These are phyloP conservation scores for Drosophila baimaii DNA, from an alignment of 1,140 invertebrate species.

Conservation along the genomic window DNA sequence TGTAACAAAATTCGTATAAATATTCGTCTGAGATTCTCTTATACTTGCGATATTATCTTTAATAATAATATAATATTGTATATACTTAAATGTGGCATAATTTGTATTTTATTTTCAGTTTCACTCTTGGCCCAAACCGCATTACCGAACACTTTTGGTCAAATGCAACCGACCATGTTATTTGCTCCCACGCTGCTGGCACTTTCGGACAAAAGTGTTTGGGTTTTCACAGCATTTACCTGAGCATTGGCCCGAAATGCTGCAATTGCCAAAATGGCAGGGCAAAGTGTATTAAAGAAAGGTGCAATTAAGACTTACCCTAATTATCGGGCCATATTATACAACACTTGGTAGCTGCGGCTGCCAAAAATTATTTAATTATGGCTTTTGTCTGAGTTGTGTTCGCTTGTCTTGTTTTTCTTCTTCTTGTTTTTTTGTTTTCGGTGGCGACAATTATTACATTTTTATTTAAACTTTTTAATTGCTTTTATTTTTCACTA, in stretches of 20 bases:
- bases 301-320: conserved; percentile 19
- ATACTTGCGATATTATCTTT: no score
- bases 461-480: conserved; percentile 7
- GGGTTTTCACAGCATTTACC: conserved; percentile 14
- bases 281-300: background rate
- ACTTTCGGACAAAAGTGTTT: background rate
- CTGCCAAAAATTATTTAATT: conserved; percentile 20
- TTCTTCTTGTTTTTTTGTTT: background rate
- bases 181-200: conserved; percentile 7
- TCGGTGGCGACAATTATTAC: conserved; percentile 15
- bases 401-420: background rate
- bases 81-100: background rate
- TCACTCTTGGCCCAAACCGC: background rate
- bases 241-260: background rate
- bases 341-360: conserved; percentile 7
- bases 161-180: no score
- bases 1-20: no score
- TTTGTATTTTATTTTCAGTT: background rate
- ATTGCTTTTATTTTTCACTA: conserved; percentile 16
- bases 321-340: conserved; percentile 6
- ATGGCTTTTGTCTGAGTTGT: background rate
- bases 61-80: no score
- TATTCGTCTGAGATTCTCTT: no score
- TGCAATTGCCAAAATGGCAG: conserved; percentile 9
- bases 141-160: background rate